These are phyloP conservation scores for Burhinus bistriatus DNA, from an alignment of 2,113 vertebrate genomes.

Conservation along the genomic window DNA sequence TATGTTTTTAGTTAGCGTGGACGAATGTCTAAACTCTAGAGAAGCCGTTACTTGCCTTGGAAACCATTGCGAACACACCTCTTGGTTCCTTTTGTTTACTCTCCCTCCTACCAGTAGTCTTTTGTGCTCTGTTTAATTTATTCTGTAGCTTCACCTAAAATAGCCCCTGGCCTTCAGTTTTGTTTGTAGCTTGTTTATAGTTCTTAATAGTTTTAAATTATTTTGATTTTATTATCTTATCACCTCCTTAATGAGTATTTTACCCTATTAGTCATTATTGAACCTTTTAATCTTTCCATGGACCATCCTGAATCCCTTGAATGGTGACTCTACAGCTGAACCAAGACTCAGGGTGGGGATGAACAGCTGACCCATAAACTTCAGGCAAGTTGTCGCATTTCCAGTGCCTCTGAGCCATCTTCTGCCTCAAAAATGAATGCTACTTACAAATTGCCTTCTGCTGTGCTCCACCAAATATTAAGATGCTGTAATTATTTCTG, in stretches of 20 bases:
- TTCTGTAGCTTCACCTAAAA: background rate
- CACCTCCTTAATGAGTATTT: background rate
- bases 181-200: background rate
- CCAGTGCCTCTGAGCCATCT: slow-evolving; percentile 27
- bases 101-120: background rate
- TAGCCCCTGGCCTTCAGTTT: background rate
- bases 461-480: background rate
- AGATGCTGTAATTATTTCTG: slow-evolving; percentile 31
- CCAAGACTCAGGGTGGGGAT: background rate
- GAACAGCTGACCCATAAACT: slow-evolving; percentile 31
- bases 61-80: background rate
- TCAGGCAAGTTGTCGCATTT: background rate
- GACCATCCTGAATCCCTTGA: background rate
- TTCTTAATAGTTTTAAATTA: background rate
- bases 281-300: background rate
- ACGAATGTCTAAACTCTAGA: background rate
- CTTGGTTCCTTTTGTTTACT: background rate
- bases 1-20: background rate
- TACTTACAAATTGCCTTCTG: slow-evolving; percentile 33
- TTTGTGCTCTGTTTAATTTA: background rate
- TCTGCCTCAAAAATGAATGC: slow-evolving; percentile 38
- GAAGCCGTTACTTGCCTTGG: background rate
- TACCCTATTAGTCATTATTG: background rate
- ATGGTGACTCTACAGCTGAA: background rate
- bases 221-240: background rate